Conservation (phyloP, 2,797 vertebrate species). For the Crocodylus rhombifer region DNA sequence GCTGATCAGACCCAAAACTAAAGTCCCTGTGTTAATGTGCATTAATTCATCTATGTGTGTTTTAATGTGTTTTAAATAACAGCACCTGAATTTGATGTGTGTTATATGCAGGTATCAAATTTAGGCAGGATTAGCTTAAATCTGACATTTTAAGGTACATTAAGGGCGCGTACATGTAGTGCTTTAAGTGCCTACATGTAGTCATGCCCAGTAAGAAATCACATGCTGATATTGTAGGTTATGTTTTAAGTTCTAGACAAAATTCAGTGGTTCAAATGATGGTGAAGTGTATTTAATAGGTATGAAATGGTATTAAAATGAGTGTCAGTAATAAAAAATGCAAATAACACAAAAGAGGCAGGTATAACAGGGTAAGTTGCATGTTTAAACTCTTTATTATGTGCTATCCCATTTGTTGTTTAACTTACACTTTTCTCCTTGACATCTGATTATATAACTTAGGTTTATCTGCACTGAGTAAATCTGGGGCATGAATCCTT, state of each 20-base stretch:
- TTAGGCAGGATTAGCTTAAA: too few species aligned
- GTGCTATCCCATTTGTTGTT: background rate
- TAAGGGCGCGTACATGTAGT: too few species aligned
- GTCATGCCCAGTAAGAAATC: background rate
- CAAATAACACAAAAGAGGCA: background rate
- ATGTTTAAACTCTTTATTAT: background rate
- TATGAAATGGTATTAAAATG: background rate
- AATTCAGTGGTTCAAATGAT: background rate
- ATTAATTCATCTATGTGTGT: too few species aligned
- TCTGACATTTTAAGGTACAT: too few species aligned
- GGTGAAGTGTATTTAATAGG: background rate
- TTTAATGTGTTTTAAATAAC: too few species aligned
- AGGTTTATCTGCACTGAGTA: background rate
- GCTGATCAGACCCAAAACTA: too few species aligned
- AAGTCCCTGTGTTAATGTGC: too few species aligned
- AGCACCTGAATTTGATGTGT: too few species aligned
- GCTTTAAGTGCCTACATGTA: too few species aligned
- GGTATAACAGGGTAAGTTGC: background rate
- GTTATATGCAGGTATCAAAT: too few species aligned
- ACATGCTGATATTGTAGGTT: background rate
- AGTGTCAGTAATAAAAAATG: background rate
- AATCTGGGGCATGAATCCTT: background rate
- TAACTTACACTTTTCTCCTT: background rate
- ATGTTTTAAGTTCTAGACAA: background rate
- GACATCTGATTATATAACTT: background rate